These are phyloP conservation scores for Psephotus haematonotus DNA, from an alignment of 2,113 vertebrate species.

Conservation along the genomic window DNA sequence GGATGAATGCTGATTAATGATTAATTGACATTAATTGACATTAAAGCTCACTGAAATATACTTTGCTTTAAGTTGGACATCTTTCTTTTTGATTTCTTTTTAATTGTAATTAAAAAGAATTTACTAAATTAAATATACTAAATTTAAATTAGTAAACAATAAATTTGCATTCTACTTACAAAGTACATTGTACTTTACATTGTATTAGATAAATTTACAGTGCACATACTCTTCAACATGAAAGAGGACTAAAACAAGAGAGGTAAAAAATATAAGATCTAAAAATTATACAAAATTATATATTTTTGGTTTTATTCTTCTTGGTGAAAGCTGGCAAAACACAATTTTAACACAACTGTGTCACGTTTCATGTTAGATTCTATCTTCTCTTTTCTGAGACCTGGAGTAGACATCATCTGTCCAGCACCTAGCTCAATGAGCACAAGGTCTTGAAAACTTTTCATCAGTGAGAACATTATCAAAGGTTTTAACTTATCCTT, in stretches of 20 bases:
- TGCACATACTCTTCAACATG: background rate
- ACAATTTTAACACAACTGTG: background rate
- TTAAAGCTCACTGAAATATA: background rate
- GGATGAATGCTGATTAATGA: background rate
- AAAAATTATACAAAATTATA: background rate
- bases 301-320: background rate
- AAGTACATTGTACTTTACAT: background rate
- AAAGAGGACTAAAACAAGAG: background rate
- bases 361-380: background rate
- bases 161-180: background rate
- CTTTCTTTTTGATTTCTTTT: background rate
- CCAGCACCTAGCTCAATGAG: background rate
- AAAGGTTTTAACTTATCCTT: background rate
- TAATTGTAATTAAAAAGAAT: background rate
- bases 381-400: background rate
- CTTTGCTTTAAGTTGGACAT: background rate
- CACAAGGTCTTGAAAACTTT: background rate
- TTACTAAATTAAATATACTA: background rate
- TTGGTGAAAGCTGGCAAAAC: background rate
- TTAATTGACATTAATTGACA: background rate
- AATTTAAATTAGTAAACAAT: background rate
- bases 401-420: background rate
- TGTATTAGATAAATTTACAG: background rate
- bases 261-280: background rate
- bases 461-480: background rate